Evolutionary conservation across 2,797 vertebrate genomes (phyloP), one percentile per base, ranked within the genome.

Genomic region (Hirundo rustica): DNA sequence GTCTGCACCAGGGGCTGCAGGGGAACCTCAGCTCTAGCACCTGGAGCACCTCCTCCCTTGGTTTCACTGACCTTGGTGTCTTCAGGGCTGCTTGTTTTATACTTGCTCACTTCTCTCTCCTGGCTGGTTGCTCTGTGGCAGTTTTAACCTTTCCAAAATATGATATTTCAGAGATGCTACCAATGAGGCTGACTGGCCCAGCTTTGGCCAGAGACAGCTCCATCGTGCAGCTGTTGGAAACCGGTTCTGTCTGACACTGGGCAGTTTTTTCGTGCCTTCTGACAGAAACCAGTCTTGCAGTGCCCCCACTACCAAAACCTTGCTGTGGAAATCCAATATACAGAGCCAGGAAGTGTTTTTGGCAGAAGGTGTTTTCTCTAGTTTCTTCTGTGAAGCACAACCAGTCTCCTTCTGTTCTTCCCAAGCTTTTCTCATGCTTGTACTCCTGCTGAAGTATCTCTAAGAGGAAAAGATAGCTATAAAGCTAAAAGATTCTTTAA

Each of bases 11-110:
- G 0, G 0, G 12, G 10, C 22, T 75, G 22, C 34, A 62, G 7
- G 7, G 21, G 16, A 47, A 65, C 5, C 11, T 57, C 29, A 53
- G 0, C 19, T 67, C 14, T 0, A 0, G 26, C 4, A 1, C 2
- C 30, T 40, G 29, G 6, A 54, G 13, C 6, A 27, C 10, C 7
- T 79, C 11, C 16, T 50, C 13, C 2, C 29, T 4, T 38, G 23
- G 12, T 57, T 71, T 50, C 44, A 13, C 32, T 38, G 38, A 19
- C 25, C 14, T 19, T 34, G 8, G 6, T 40, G 16, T 40, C 26
- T 50, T 13, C 3, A 25, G 53, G 16, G 13, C 6, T 58, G 42
- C 13, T 74, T 40, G 12, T 65, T 18, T 50, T 13, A 40, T 21
- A 2, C 55, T 21, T 76, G 51, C 14, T 80, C 22, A 40, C 3